Evolutionary conservation across 2,113 vertebrate genomes (phyloP).

Genomic region (Fregata magnificens): DNA sequence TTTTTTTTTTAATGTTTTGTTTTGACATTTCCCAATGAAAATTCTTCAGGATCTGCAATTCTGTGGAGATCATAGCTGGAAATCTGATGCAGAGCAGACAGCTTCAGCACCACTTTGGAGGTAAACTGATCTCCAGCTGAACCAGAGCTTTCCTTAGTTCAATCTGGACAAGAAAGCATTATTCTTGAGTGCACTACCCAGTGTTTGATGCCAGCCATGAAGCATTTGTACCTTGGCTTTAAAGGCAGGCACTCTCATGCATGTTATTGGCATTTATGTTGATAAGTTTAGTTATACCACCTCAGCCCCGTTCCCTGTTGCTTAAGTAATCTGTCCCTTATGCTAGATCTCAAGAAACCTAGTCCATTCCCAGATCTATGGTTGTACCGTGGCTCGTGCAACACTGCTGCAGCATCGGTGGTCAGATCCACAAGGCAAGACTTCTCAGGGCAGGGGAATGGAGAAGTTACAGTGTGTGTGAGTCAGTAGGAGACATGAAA

Average conservation of each 20-base stretch:
- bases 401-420: neutral
- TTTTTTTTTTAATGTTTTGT: neutral
- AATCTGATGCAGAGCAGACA: neutral
- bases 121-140: neutral
- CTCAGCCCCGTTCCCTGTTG: neutral
- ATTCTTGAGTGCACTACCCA: neutral
- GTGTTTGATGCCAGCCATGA: neutral
- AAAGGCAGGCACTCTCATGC: neutral
- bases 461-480: neutral
- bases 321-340: neutral
- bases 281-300: neutral
- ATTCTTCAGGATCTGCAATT: neutral
- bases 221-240: neutral
- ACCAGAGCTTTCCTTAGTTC: neutral
- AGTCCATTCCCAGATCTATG: neutral
- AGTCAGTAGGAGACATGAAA: neutral
- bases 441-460: neutral
- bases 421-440: neutral
- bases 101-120: neutral
- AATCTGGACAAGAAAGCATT: neutral
- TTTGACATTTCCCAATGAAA: slow-evolving; percentile 2
- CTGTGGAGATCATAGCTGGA: neutral
- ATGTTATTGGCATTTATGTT: neutral
- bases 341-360: neutral
- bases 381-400: neutral